Evolutionary conservation across 2,888 invertebrate genomes (phyloP), one percentile per base, ranked within the genome.

Genomic region (Dasysyrphus tricinctus): DNA sequence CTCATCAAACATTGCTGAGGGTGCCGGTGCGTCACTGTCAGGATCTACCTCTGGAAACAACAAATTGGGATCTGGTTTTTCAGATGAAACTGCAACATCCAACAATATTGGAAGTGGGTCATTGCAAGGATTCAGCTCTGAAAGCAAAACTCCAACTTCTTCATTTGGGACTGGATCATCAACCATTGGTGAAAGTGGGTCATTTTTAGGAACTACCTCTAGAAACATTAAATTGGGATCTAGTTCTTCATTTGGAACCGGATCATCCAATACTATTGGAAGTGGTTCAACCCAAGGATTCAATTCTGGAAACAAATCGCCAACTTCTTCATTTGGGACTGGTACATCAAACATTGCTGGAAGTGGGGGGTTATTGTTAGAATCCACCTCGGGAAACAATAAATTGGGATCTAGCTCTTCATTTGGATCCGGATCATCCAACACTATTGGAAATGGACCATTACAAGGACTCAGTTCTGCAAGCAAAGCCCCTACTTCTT

Each of bases 361-460:
- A 47, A 65, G 32, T 5, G 32, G 32, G 3, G 32, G 32, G 3
- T 14, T 14, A 8, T 39, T 19, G 7, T 8, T 32, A 51, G 51
- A 5, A 24, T 24, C 51, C 12, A 8, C 4, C 3, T 14, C 29
- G 29, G 54, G 29, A 29, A 54, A 3, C 54, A 12, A 12, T 4
- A 39, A 11, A 0, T 24, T 24, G 24, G 24, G 24, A 24, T 39
- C 39, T 12, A 12, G 4, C 29, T 14, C 54, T 14, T 14, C 14
- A 54, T 29, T 54, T 29, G 54, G 54, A 14, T 11, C 37, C n/a
- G 59, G 59, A 19, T 59, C 32, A 29, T 57, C 56, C 1, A 57
- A 57, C 29, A n/a, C 1, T 1, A 12, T 24, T 39, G 34, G 16
- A 42, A 42, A 9, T 9, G 37, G 37, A 37, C 5, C 24, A 8